Conservation (phyloP, 2,888 invertebrate genomes). For the Thecophora atra region DNA sequence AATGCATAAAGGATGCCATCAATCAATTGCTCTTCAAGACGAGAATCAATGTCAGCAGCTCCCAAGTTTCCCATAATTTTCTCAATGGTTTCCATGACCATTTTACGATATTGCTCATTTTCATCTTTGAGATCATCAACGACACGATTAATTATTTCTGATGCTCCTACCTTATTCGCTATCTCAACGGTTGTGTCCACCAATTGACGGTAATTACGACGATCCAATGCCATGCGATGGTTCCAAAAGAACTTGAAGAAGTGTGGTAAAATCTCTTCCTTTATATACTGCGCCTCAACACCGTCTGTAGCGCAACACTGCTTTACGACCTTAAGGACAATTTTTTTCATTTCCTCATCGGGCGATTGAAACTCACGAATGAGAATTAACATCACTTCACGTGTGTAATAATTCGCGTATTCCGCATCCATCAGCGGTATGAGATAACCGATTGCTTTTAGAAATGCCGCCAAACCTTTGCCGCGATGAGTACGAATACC, state of each 20-base stretch:
- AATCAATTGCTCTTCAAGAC: constrained; percentile 97
- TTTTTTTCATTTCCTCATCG: constrained; percentile 99
- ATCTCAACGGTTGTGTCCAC: constrained; percentile 99
- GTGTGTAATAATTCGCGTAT: constrained; percentile 99
- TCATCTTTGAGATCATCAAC: constrained; percentile 99
- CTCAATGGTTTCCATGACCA: constrained; percentile 99
- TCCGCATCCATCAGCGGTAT: constrained; percentile 99
- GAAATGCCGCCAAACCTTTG: constrained; percentile 97
- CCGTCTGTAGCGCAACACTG: constrained; percentile 99
- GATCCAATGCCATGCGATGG: constrained; percentile 98
- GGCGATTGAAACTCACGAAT: constrained; percentile 99
- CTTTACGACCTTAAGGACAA: constrained; percentile 99
- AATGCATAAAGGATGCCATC: constrained; percentile 99
- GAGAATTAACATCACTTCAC: constrained; percentile 91
- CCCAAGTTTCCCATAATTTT: constrained; percentile 98
- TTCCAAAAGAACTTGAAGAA: constrained; percentile 99
- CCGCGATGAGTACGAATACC: constrained; percentile 92
- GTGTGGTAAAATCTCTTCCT: constrained; percentile 97
- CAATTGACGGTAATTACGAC: constrained; percentile 95
- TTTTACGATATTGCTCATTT: constrained; percentile 99
- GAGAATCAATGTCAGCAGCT: constrained; percentile 97
- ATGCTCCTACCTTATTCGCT: constrained; percentile 99
- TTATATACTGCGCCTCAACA: constrained; percentile 99
- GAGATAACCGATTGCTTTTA: constrained; percentile 98
- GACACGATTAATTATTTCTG: constrained; percentile 97